Conservation (phyloP, 2,888 invertebrate species). For the Iphiclides podalirius region DNA sequence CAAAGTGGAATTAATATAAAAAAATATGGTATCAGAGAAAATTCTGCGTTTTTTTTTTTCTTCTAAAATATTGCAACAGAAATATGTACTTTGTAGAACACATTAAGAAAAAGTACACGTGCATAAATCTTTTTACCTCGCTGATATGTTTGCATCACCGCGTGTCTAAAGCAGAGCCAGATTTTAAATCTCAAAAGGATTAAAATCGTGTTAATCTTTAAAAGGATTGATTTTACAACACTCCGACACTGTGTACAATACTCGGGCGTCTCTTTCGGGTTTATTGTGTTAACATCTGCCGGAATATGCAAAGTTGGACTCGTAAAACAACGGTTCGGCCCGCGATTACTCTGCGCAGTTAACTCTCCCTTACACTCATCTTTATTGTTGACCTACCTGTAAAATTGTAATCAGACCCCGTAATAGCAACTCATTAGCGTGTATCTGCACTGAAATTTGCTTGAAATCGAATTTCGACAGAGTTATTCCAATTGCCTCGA, state of each 20-base stretch:
- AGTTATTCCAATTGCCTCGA: too few species aligned
- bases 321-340: constrained; percentile 60
- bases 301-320: constrained; percentile 69
- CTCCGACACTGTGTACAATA: constrained; percentile 30
- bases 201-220: constrained; percentile 49
- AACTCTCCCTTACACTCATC: constrained; percentile 71
- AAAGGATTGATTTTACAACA: constrained; percentile 48
- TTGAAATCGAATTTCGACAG: constrained; percentile 10
- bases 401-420: constrained; percentile 60
- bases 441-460: constrained; percentile 16
- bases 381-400: constrained; percentile 70
- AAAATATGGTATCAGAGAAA: too few species aligned
- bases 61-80: too few species aligned
- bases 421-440: constrained; percentile 56
- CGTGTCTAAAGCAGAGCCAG: constrained; percentile 1
- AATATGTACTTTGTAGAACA: neutral
- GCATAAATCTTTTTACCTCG: neutral
- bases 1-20: too few species aligned
- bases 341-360: constrained; percentile 63
- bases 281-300: constrained; percentile 71
- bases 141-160: neutral
- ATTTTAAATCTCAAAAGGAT: constrained; percentile 28
- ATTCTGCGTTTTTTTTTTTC: too few species aligned
- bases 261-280: constrained; percentile 55
- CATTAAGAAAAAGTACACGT: neutral